Evolutionary conservation across 2,797 vertebrate genomes (phyloP).

Genomic region (Myotis daubentonii): DNA sequence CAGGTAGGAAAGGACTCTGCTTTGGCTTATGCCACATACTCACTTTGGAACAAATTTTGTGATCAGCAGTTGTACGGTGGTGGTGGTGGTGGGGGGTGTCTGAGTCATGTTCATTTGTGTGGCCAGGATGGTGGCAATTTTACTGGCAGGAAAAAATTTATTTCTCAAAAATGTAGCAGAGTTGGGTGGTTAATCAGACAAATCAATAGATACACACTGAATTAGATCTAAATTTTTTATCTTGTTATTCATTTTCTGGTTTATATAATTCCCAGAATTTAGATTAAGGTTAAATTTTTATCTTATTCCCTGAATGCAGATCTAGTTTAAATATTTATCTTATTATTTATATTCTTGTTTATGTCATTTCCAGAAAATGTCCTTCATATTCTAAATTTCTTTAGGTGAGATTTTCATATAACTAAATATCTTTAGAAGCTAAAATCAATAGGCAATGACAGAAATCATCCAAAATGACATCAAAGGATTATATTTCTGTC

Average conservation of each 20-base stretch:
- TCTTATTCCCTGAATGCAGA: background rate
- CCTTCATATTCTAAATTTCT: background rate
- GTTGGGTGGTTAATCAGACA: background rate
- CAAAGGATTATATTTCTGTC: constrained; percentile 51
- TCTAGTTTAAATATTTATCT: background rate
- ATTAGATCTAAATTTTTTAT: background rate
- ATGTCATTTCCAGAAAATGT: background rate
- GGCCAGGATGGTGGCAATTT: background rate
- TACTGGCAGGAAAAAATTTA: background rate
- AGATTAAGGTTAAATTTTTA: background rate
- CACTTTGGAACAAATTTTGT: background rate
- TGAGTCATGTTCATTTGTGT: background rate
- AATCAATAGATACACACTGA: background rate
- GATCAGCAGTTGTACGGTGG: accelerated
- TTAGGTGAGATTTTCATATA: background rate
- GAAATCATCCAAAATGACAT: constrained; percentile 59
- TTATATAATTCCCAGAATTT: background rate
- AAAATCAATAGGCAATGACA: constrained; percentile 48
- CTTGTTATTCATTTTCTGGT: background rate
- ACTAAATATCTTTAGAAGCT: background rate
- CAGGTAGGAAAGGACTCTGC: too few species aligned
- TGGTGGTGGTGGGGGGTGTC: accelerated
- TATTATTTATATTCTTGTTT: background rate
- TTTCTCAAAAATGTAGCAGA: background rate
- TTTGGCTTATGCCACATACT: background rate